Evolutionary conservation across 92 coral and sea anemone genomes (phyloP).

Genomic region (Hydrozoanthus gracilis): DNA sequence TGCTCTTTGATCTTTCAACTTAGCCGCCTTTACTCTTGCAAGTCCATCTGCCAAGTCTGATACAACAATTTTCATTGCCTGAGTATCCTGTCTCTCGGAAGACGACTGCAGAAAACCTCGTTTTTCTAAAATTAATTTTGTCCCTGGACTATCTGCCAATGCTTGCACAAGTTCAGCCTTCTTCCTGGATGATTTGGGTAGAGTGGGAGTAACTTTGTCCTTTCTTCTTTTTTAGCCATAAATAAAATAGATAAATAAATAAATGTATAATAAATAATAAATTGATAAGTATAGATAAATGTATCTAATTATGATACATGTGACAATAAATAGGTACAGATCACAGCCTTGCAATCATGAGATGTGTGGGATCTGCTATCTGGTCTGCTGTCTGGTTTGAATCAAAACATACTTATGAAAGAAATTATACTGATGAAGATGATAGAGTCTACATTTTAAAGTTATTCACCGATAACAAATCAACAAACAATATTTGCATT

Average conservation of each 20-base stretch:
- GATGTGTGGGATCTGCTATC: slow-evolving; percentile 6
- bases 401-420: slow-evolving; percentile 23
- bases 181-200: slow-evolving; percentile 24
- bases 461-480: slow-evolving; percentile 28
- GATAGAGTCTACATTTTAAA: no score
- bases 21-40: slow-evolving; percentile 5
- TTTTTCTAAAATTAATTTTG: slow-evolving; percentile 26
- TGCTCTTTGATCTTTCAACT: slow-evolving; percentile 32
- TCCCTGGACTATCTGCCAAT: slow-evolving; percentile 22
- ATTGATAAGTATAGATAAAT: no score
- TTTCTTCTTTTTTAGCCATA: slow-evolving; percentile 29
- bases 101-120: slow-evolving; percentile 1
- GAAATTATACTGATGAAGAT: slow-evolving; percentile 19
- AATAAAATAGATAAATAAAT: no score
- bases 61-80: slow-evolving; percentile 33
- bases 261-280: no score
- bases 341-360: neutral
- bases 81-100: neutral
- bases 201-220: slow-evolving; percentile 35
- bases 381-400: slow-evolving; percentile 39
- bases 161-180: slow-evolving; percentile 9
- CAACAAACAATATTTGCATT: slow-evolving; percentile 35
- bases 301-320: slow-evolving; percentile 14
- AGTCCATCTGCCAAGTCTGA: slow-evolving; percentile 39
- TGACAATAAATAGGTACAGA: slow-evolving; percentile 9